A percentile compares a stretch with the other conserved stretches of the same genome.
Evolutionary conservation across 2,888 invertebrate species (phyloP).

Genomic region (Hemithea aestivaria): DNA sequence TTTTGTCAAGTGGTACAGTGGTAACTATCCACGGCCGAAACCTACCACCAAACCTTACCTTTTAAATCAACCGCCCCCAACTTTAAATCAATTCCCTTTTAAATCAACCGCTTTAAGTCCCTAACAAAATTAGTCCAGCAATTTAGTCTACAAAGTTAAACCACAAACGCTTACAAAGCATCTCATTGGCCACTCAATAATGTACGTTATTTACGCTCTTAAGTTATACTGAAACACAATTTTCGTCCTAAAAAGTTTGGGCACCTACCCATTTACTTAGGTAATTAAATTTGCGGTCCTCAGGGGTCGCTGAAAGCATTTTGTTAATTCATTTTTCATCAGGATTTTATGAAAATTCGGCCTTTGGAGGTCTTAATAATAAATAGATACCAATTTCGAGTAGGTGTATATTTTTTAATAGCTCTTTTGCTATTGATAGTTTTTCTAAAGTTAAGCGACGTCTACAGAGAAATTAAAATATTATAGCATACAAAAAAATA

Average conservation of each 20-base stretch:
- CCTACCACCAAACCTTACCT: too few species aligned
- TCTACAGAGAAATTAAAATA: too few species aligned
- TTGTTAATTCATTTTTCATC: conserved; percentile 36
- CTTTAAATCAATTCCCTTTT: too few species aligned
- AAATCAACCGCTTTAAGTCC: too few species aligned
- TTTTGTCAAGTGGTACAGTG: too few species aligned
- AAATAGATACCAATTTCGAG: conserved; percentile 11
- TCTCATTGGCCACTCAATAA: conserved; percentile 12
- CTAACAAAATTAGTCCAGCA: too few species aligned
- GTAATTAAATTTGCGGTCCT: conserved; percentile 32
- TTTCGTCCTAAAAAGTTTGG: conserved; percentile 23
- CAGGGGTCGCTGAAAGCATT: conserved; percentile 31
- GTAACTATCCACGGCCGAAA: too few species aligned
- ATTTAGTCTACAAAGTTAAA: conserved; percentile 6
- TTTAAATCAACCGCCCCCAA: too few species aligned
- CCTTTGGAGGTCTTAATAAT: conserved; percentile 12
- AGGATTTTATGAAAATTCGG: conserved; percentile 29
- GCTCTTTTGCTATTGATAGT: too few species aligned
- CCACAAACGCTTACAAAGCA: conserved; percentile 2
- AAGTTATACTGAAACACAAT: conserved; percentile 23
- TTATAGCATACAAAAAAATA: too few species aligned
- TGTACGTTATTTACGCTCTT: conserved; percentile 15
- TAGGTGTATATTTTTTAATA: too few species aligned
- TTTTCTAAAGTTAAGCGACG: too few species aligned
- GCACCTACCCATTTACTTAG: conserved; percentile 25